Conservation (phyloP, 1,140 invertebrate genomes). For the Drosophila orosa region DNA sequence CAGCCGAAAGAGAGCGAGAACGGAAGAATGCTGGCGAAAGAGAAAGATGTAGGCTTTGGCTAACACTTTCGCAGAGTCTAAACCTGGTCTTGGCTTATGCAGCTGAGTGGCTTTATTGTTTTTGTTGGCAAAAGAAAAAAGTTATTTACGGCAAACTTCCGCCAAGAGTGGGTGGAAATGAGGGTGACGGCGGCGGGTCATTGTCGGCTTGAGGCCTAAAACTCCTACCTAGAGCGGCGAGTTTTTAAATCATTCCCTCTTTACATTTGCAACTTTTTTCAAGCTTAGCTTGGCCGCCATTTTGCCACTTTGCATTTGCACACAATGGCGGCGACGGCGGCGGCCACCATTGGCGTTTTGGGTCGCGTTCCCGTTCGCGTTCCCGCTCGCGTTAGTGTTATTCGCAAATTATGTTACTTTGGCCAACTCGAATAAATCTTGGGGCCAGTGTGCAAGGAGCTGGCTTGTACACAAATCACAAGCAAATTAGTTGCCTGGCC, state of each 20-base stretch:
- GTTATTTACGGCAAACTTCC: constrained; percentile 70
- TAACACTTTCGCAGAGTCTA: constrained; percentile 40
- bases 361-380: constrained; percentile 31
- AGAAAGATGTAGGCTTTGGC: constrained; percentile 1
- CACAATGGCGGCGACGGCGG: constrained; percentile 21
- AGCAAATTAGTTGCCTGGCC: constrained; percentile 66
- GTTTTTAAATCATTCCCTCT: constrained; percentile 74
- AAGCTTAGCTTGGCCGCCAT: constrained; percentile 48
- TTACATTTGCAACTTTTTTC: constrained; percentile 27
- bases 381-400: constrained; percentile 39
- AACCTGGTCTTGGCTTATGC: constrained; percentile 50
- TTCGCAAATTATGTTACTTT: constrained; percentile 79
- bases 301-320: constrained; percentile 58
- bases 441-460: constrained; percentile 31
- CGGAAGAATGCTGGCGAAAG: background rate
- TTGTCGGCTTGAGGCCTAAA: constrained; percentile 51
- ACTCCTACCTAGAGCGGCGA: constrained; percentile 33
- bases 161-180: background rate
- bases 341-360: constrained; percentile 11
- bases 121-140: constrained; percentile 48
- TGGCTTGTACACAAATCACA: constrained; percentile 66
- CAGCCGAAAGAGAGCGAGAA: constrained; percentile 12
- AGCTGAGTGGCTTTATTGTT: constrained; percentile 45
- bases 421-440: constrained; percentile 75
- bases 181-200: constrained; percentile 2